These are phyloP conservation scores for Dinoponera quadriceps DNA, from an alignment of 1,140 invertebrate species.

Conservation along the genomic window DNA sequence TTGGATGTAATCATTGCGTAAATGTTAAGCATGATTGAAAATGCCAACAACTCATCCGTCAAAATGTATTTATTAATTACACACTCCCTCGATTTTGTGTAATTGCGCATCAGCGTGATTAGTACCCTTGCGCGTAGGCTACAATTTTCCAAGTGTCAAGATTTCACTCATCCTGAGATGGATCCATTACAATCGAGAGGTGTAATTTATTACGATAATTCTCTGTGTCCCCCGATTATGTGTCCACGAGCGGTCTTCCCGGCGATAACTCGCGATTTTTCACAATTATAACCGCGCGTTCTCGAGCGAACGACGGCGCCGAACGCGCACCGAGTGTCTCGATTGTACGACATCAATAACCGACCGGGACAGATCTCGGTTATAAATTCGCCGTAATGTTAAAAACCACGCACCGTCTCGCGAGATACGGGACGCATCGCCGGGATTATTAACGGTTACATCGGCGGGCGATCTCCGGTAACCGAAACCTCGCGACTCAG, in stretches of 20 bases:
- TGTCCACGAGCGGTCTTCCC: neutral
- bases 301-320: conserved; percentile 16
- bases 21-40: conserved; percentile 12
- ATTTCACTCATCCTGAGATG: neutral
- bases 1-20: conserved; percentile 7
- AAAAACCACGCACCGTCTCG: conserved; percentile 44
- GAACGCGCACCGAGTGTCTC: neutral
- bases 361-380: conserved; percentile 31
- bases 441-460: conserved; percentile 57
- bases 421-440: conserved; percentile 21
- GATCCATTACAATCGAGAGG: conserved; percentile 5
- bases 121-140: neutral
- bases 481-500: conserved; percentile 62
- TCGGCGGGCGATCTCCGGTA: conserved; percentile 32
- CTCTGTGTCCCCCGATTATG: too few relatives aligned
- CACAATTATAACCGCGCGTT: conserved; percentile 2
- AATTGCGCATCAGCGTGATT: neutral
- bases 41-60: conserved; percentile 2
- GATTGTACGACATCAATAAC: conserved; percentile 36
- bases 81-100: neutral
- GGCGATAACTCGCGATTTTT: conserved; percentile 29
- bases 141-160: neutral
- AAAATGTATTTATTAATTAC: conserved; percentile 22
- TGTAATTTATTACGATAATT: too few relatives aligned
- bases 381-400: conserved; percentile 43